Conservation (phyloP, 2,888 invertebrate species). For the Anarsia innoxiella region DNA sequence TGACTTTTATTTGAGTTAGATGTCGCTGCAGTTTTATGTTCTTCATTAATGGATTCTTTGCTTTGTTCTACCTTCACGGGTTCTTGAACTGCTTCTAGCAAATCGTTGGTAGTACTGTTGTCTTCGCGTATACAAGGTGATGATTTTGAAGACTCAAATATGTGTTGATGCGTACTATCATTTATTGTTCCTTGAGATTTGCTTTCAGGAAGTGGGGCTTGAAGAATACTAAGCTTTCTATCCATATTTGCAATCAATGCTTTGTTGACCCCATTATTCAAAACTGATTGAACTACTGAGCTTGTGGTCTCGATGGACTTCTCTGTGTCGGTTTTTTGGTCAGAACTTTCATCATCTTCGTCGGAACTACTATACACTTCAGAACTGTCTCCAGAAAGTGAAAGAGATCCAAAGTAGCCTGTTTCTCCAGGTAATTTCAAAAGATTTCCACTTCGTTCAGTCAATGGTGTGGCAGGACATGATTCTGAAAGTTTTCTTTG, state of each 20-base stretch:
- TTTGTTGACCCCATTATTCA: constrained; percentile 48
- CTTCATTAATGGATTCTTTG: neutral
- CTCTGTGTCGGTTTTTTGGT: constrained; percentile 62
- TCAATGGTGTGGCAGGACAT: constrained; percentile 58
- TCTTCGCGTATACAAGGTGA: constrained; percentile 12
- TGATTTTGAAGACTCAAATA: constrained; percentile 23
- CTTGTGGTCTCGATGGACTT: constrained; percentile 71
- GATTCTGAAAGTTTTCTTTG: constrained; percentile 59
- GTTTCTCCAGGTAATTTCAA: constrained; percentile 51
- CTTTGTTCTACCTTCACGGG: too few relatives aligned
- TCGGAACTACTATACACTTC: constrained; percentile 61
- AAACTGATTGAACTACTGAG: constrained; percentile 73
- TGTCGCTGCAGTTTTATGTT: constrained; percentile 18
- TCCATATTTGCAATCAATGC: constrained; percentile 49
- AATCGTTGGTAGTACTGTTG: neutral
- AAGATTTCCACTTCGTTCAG: constrained; percentile 48
- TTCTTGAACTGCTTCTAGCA: neutral
- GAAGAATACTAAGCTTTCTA: constrained; percentile 41
- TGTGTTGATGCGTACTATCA: neutral
- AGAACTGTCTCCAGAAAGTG: constrained; percentile 62
- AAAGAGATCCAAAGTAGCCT: constrained; percentile 56
- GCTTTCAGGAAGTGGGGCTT: constrained; percentile 24
- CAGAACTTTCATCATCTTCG: constrained; percentile 64
- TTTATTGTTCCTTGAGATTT: constrained; percentile 12
- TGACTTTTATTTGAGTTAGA: constrained; percentile 37